Conservation (phyloP, 2,113 vertebrate species). For the Lichenostomus cassidix region DNA sequence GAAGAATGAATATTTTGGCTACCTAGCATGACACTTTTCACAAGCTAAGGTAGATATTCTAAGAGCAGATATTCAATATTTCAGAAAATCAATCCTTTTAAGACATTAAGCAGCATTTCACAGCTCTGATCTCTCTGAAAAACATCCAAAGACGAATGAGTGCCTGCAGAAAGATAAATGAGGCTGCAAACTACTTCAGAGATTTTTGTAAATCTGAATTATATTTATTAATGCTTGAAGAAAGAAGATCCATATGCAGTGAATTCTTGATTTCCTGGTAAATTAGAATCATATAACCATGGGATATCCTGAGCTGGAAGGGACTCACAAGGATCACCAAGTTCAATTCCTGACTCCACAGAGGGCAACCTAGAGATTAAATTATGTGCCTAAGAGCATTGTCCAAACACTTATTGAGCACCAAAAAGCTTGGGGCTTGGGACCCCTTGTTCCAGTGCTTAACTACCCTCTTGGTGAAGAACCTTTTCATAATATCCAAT, state of each 20-base stretch:
- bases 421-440: background rate
- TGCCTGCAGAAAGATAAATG: slow-evolving; percentile 6
- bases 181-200: background rate
- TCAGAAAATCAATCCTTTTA: background rate
- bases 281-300: background rate
- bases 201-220: background rate
- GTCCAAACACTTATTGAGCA: background rate
- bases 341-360: background rate
- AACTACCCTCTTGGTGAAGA: background rate
- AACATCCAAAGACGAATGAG: background rate
- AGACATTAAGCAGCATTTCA: background rate
- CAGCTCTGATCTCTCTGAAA: background rate
- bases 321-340: background rate
- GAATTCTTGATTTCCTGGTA: background rate
- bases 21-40: background rate
- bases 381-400: fast-evolving
- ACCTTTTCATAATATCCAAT: background rate
- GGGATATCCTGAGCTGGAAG: background rate
- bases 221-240: background rate
- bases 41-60: background rate
- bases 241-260: background rate
- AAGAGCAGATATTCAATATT: background rate
- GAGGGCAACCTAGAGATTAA: background rate
- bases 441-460: background rate
- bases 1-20: background rate